Evolutionary conservation across 1,140 invertebrate genomes (phyloP).

Genomic region (Apolygus lucorum): DNA sequence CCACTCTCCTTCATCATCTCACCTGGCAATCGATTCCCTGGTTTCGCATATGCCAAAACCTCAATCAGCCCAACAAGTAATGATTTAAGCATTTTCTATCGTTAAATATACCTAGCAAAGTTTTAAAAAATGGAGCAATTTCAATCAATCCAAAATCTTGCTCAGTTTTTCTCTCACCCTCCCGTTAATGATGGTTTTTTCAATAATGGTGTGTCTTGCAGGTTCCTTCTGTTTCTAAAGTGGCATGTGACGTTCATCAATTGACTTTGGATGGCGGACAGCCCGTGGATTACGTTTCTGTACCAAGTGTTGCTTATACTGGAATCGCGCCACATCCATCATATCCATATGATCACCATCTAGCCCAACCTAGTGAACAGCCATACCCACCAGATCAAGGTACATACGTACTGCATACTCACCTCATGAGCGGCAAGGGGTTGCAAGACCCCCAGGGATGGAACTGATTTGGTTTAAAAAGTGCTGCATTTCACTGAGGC

Average conservation of each 20-base stretch:
- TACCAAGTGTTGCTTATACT: conserved; percentile 24
- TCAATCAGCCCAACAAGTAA: conserved; percentile 51
- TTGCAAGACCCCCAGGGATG: no score
- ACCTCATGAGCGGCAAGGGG: no score
- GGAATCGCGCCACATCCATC: conserved; percentile 37
- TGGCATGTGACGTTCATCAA: conserved; percentile 56
- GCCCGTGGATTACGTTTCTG: conserved; percentile 34
- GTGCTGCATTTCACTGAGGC: no score
- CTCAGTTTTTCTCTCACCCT: no score
- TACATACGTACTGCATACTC: no score
- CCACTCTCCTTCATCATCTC: conserved; percentile 47
- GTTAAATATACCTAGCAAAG: no score
- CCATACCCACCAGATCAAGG: conserved; percentile 27
- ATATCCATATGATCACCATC: conserved; percentile 31
- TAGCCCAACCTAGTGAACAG: conserved; percentile 26
- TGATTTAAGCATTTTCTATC: no score
- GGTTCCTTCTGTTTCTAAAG: conserved; percentile 55
- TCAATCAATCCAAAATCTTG: no score
- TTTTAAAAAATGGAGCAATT: no score
- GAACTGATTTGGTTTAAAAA: no score
- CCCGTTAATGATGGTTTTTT: no score
- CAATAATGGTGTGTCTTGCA: conserved; percentile 34
- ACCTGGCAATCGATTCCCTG: conserved; percentile 45
- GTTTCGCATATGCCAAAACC: conserved; percentile 49
- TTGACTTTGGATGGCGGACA: conserved; percentile 51